Conservation (phyloP, 2,113 vertebrate genomes). For the Apteryx mantelli region DNA sequence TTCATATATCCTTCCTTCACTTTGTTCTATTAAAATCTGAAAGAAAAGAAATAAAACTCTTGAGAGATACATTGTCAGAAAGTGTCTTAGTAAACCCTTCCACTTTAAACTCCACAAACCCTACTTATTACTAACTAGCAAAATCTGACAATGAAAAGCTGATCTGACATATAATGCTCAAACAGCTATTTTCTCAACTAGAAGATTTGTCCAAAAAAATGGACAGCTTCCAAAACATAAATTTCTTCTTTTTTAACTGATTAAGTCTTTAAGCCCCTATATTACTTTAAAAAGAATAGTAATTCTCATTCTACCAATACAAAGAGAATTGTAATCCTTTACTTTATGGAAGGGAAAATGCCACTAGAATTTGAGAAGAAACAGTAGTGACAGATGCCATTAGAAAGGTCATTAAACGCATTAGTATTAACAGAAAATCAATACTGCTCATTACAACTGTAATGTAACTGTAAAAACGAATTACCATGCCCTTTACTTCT, state of each 20-base stretch:
- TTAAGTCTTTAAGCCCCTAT: background rate
- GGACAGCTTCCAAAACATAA: background rate
- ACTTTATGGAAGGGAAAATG: background rate
- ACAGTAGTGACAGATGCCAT: constrained; percentile 1
- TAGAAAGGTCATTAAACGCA: constrained; percentile 45
- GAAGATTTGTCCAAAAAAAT: background rate
- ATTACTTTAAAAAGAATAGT: background rate
- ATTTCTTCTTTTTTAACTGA: background rate
- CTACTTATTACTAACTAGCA: background rate
- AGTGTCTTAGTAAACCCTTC: background rate
- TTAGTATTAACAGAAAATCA: constrained; percentile 42
- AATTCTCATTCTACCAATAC: background rate
- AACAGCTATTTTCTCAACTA: background rate
- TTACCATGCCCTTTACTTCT: background rate
- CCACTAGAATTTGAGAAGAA: constrained; percentile 25
- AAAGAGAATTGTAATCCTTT: constrained; percentile 30
- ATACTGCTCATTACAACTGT: constrained; percentile 23
- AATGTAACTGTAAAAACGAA: constrained; percentile 17
- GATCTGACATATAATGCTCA: background rate
- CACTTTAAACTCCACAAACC: background rate
- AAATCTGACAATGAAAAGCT: background rate
- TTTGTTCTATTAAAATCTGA: background rate
- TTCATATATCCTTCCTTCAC: background rate
- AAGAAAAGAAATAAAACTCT: background rate
- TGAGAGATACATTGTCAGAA: background rate